These are phyloP conservation scores for Sarcophaga variegata DNA, from an alignment of 2,888 invertebrate genomes.

Conservation along the genomic window DNA sequence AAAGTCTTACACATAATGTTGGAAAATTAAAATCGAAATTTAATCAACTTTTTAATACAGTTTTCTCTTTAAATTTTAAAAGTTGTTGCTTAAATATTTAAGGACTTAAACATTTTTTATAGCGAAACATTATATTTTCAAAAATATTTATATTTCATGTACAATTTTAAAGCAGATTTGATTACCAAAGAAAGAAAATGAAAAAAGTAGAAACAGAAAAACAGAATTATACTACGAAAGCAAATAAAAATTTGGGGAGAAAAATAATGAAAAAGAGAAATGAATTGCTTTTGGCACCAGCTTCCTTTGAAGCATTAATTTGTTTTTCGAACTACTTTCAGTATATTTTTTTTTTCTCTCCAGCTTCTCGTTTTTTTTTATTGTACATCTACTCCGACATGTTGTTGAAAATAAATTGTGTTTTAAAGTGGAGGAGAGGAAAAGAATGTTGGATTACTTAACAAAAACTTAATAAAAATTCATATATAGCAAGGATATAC, in stretches of 20 bases:
- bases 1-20: too few species aligned
- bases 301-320: constrained; percentile 35
- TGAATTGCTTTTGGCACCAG: constrained; percentile 3
- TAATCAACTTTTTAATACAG: too few species aligned
- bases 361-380: not conserved
- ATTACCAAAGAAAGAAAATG: constrained; percentile 1
- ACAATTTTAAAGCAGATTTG: constrained; percentile 16
- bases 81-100: too few species aligned
- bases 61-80: too few species aligned
- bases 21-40: too few species aligned
- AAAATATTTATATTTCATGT: not conserved
- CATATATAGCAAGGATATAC: not conserved
- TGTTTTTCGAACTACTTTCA: constrained; percentile 24
- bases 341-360: not conserved
- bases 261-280: not conserved
- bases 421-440: not conserved
- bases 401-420: not conserved
- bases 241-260: constrained; percentile 1
- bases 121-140: not conserved
- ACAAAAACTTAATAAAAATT: not conserved
- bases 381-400: not conserved
- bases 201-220: not conserved
- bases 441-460: not conserved
- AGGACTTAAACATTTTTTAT: too few species aligned
- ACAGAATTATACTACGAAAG: not conserved